A percentile compares a stretch with the other conserved stretches of the same genome.
phyloP scores from a whole-genome alignment of 2,888 invertebrate species.

The Stenchaetothrips biformis region DNA sequence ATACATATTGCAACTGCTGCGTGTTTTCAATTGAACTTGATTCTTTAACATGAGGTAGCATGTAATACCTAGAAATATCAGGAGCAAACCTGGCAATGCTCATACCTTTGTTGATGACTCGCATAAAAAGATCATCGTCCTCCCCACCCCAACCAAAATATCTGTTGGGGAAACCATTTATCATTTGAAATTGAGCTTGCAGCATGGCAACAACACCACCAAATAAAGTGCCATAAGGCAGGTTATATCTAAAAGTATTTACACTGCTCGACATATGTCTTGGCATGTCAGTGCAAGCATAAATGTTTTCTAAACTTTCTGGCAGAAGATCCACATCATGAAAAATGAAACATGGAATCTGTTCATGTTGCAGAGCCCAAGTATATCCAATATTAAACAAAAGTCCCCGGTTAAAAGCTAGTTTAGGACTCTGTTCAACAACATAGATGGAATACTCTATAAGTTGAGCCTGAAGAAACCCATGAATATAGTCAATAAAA shows the following conservation, averaged over 20 bases:
- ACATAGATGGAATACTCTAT: slow-evolving; percentile 82
- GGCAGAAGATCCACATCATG: slow-evolving; percentile 90
- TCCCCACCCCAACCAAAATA: slow-evolving; percentile 86
- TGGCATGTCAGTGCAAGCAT: slow-evolving; percentile 74
- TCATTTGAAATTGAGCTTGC: slow-evolving; percentile 62
- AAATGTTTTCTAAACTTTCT: slow-evolving; percentile 68
- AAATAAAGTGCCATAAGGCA: slow-evolving; percentile 70
- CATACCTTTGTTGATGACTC: slow-evolving; percentile 46
- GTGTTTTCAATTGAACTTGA: neutral
- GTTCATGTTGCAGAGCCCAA: slow-evolving; percentile 62
- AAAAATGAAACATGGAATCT: slow-evolving; percentile 76
- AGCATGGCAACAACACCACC: slow-evolving; percentile 78
- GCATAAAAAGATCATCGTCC: slow-evolving; percentile 75
- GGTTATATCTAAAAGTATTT: slow-evolving; percentile 60
- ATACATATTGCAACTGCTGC: neutral
- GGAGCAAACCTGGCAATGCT: slow-evolving; percentile 64
- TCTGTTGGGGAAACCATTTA: slow-evolving; percentile 77
- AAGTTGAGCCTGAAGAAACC: slow-evolving; percentile 71
- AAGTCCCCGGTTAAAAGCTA: slow-evolving; percentile 81
- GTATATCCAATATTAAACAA: slow-evolving; percentile 81
- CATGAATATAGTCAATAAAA: slow-evolving; percentile 82
- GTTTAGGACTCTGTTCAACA: slow-evolving; percentile 74
- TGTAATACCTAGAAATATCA: slow-evolving; percentile 61
- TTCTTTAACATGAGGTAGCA: slow-evolving; percentile 60
- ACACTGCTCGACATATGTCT: slow-evolving; percentile 86